Evolutionary conservation across 2,888 invertebrate genomes (phyloP), one percentile per base, ranked within the genome.

Genomic region (Emmelina monodactyla): DNA sequence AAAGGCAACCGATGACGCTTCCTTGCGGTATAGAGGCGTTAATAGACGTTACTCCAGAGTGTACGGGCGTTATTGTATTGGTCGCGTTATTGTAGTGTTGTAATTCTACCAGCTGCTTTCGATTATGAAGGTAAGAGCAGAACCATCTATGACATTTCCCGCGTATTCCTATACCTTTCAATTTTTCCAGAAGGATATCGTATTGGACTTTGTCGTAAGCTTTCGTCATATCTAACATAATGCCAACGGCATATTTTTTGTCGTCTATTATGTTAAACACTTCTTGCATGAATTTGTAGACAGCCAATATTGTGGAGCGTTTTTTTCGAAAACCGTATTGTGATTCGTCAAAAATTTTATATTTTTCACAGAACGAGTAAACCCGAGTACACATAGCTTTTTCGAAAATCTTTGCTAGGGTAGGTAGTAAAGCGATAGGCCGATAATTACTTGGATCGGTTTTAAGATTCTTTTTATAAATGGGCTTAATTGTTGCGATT

Each of bases 271-370:
- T 16, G 16, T 32, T 32, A 10, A 14, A 12, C 7, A 14, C 14
- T 25, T 33, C 14, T 22, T 33, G 14, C 12, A 33, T 10, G 10
- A 28, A 32, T 28, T 28, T 28, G 15, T 28, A 36, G 10, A 29
- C 22, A 13, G 36, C 36, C 19, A 35, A 16, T 9, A 14, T 28
- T 32, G 36, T 32, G 7, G 32, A 28, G 4, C 32, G 15, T 11
- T 36, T 31, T 32, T 36, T 32, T 5, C 32, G 32, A 13, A 36
- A 36, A n/a, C 36, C 36, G 15, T 36, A 11, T 36, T 36, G 36
- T 16, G 14, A 13, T 4, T 32, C 28, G n/a, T 36, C 29, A 1
- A 32, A 16, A 11, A 36, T 29, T 11, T 32, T 15, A 32, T 16
- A 36, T 16, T 28, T 36, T 32, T 36, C 32, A 28, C 16, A 32